Evolutionary conservation across 2,888 invertebrate species (phyloP), one percentile per base, ranked within the genome.

Genomic region (Gymnocheta viridis): DNA sequence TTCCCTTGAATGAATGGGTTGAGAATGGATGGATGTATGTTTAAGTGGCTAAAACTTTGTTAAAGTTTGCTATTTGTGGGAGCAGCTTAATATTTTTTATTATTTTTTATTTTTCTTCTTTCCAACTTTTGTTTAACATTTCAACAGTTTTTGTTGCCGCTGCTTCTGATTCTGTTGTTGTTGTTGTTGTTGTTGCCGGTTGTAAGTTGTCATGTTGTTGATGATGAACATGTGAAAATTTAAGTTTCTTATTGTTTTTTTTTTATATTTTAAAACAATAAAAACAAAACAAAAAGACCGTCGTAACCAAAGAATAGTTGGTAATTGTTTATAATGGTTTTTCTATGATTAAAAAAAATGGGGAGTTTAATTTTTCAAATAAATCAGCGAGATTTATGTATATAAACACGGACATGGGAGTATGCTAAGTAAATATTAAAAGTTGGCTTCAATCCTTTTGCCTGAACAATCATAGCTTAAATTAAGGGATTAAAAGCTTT

Each of bases 191-290:
- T 62, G 44, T 22, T 35, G 24, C n/a, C n/a, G 22, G 72, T 66
- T 66, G 51, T 69, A 41, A 62, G 56, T 41, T 58, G 47, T 66
- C 51, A 51, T 51, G 49, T 70, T 70, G 27, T 17, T 44, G 51
- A 24, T 62, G 74, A 62, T 35, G 32, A 58, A 22, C 58, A 44
- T 58, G 58, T 58, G 70, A 58, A n/a, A 72, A 72, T 22, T 41
- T 5, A 38, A 41, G 12, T 24, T 38, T 24, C 12, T 41, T 54
- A 7, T 47, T 47, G 22, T 44, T 32, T 58, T 58, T 19, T n/a
- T 44, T 32, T 58, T 58, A 14, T n/a, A 10, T 38, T 69, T 67
- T n/a, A 35, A 69, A 19, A 51, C 24, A 35, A 51, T 35, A 7
- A 27, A 29, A 62, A 10, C n/a, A 44, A 44, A 47, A 2, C n/a